Evolutionary conservation across 1,140 invertebrate species (phyloP), one percentile per base, ranked within the genome.

Genomic region (Mya arenaria): DNA sequence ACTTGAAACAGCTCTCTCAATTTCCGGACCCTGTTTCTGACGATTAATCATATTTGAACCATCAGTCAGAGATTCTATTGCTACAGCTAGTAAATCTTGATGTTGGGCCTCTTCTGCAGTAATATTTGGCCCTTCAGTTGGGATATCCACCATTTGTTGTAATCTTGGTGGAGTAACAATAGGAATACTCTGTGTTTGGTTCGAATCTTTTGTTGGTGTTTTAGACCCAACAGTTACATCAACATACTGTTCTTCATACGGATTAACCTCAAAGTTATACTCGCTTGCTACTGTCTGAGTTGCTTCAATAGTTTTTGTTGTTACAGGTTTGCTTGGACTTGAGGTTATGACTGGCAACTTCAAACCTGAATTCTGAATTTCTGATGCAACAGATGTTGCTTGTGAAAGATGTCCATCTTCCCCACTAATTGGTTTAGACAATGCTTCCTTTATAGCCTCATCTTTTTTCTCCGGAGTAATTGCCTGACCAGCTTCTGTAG

Each of bases 81-180:
- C 77, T 41, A 80, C 77, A 6, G 77, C 52, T 25, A 80, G 66
- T 60, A 80, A 62, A 39, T 80, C 77, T 62, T 80, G 77, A 60
- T 80, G 77, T 28, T 80, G 77, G 32, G 77, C 65, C 32, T 68
- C n/a, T 44, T 69, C 77, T 1, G 58, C 65, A n/a, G 66, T 32
- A 8, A 80, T 68, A 10, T 69, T 56, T 5, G 25, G 19, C 60
- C 65, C 25, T 6, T 56, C 48, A 36, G 52, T 37, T 0, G 15
- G 10, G 0, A 28, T 10, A 2, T 41, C 8, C 1, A 30, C 1
- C 28, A 30, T 36, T 37, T 44, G 25, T 30, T 65, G 39, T 4
- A 44, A 44, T 30, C 66, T 65, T 4, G 25, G 37, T 23, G 37
- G 66, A 32, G 39, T 41, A n/a, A 75, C 23, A 5, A 13, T 39